A percentile compares a stretch with the other conserved stretches of the same genome.
These are phyloP conservation scores for Chionoecetes opilio DNA, from an alignment of 1,140 invertebrate species.

Conservation along the genomic window DNA sequence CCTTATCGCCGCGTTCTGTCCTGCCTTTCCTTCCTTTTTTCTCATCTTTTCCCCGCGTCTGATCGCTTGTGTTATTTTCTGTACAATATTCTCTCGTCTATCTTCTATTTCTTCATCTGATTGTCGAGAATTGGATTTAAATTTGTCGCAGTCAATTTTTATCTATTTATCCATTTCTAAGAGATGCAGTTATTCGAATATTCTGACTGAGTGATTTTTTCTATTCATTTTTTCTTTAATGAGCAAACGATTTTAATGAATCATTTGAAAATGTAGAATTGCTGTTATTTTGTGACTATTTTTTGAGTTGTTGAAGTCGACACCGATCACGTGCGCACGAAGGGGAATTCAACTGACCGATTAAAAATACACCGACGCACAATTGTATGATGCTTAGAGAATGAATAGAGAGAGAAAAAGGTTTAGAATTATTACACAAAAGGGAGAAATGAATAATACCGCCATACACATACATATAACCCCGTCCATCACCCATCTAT, in stretches of 20 bases:
- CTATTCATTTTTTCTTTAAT: not conserved
- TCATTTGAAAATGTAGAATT: too few species aligned
- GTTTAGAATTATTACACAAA: not conserved
- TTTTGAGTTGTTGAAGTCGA: too few species aligned
- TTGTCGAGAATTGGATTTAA: too few species aligned
- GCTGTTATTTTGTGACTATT: too few species aligned
- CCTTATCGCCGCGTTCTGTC: not conserved
- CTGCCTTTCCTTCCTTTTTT: not conserved
- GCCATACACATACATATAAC: not conserved
- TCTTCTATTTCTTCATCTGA: too few species aligned
- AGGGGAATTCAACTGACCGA: not conserved
- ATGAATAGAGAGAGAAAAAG: too few species aligned
- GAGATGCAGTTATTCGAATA: too few species aligned
- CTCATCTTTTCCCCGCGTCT: not conserved
- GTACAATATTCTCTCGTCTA: not conserved
- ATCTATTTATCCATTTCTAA: too few species aligned
- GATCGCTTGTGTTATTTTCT: conserved; percentile 5
- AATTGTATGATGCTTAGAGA: not conserved
- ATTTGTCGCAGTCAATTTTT: too few species aligned
- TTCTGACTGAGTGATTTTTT: too few species aligned
- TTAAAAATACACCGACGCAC: not conserved
- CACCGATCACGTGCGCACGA: not conserved
- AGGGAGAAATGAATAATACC: not conserved
- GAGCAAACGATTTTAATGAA: not conserved
- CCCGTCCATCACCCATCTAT: not conserved